These are phyloP conservation scores for Uromys caudimaculatus DNA, from an alignment of 2,797 vertebrate species.

Conservation along the genomic window DNA sequence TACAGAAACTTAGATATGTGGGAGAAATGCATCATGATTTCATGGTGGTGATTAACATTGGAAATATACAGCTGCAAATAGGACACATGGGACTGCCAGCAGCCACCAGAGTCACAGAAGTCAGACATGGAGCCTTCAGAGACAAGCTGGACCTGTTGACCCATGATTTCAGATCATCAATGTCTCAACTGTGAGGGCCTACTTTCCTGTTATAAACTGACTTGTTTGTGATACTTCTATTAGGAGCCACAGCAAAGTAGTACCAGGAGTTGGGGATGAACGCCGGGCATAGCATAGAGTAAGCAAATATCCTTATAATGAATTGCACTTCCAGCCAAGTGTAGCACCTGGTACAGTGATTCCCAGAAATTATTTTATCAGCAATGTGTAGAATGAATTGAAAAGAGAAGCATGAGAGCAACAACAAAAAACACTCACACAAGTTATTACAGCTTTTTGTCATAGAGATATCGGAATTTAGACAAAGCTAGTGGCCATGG, in stretches of 20 bases:
- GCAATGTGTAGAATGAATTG: background rate
- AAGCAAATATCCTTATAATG: background rate
- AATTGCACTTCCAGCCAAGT: background rate
- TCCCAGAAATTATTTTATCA: background rate
- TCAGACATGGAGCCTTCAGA: background rate
- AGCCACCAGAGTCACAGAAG: background rate
- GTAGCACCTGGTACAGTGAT: background rate
- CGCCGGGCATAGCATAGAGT: too few relatives aligned
- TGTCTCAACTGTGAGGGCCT: background rate
- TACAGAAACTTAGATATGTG: background rate
- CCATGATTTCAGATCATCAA: background rate
- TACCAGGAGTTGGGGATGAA: background rate
- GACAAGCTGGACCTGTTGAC: rapidly evolving
- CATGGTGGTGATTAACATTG: background rate
- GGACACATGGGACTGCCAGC: background rate
- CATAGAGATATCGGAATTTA: background rate
- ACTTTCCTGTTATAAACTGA: background rate
- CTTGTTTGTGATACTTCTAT: background rate
- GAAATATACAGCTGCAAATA: background rate
- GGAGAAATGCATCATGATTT: background rate
- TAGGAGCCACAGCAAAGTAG: background rate
- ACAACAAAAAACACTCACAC: background rate
- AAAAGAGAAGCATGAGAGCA: background rate
- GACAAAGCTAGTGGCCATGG: background rate
- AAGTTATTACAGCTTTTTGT: background rate